phyloP scores from a whole-genome alignment of 2,113 vertebrate species.

The Sander vitreus region DNA sequence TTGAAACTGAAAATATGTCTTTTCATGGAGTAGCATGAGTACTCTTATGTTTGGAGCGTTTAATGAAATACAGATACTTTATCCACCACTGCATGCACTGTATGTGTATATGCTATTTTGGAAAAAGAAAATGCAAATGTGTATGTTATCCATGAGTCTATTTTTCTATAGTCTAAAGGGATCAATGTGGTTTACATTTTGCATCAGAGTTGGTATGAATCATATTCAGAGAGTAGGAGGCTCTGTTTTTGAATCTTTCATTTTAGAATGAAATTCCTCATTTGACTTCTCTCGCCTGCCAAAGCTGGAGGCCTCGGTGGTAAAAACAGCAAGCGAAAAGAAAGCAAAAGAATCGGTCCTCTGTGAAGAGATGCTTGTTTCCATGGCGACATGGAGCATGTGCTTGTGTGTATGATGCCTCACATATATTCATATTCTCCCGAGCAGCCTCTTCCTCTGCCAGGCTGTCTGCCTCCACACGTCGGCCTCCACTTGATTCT shows the following conservation, averaged over 20 bases:
- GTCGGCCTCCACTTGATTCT: neutral
- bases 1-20: no score
- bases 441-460: slow-evolving; percentile 44
- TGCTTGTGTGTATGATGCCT: slow-evolving; percentile 69
- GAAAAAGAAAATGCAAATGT: neutral
- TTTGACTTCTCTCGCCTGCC: slow-evolving; percentile 46
- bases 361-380: slow-evolving; percentile 67
- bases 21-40: no score
- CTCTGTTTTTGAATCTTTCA: slow-evolving; percentile 38
- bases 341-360: slow-evolving; percentile 42
- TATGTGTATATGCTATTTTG: neutral
- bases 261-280: slow-evolving; percentile 58
- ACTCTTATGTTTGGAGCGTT: no score
- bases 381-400: slow-evolving; percentile 68
- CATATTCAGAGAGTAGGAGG: slow-evolving; percentile 52
- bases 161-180: neutral
- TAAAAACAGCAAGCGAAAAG: slow-evolving; percentile 16
- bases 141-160: neutral
- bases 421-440: slow-evolving; percentile 42
- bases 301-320: slow-evolving; percentile 32
- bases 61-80: neutral
- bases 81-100: no score
- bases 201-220: slow-evolving; percentile 35
- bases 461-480: slow-evolving; percentile 54
- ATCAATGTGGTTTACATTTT: neutral